Evolutionary conservation across 2,888 invertebrate species (phyloP).

Genomic region (Aphidoletes aphidimyza): DNA sequence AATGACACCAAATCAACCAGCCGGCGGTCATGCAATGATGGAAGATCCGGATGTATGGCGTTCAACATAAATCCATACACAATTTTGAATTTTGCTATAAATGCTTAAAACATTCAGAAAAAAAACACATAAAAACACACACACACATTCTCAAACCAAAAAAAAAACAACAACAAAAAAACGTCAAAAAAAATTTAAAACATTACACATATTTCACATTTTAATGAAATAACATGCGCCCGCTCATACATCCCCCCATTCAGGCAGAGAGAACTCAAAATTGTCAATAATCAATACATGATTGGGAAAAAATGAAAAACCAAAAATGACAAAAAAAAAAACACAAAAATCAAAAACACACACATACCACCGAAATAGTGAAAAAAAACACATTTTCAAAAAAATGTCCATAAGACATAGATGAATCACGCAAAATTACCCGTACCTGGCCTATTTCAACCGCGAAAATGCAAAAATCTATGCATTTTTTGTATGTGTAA

Average conservation of each 20-base stretch:
- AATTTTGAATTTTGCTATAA: conserved; percentile 4
- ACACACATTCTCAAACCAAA: background rate
- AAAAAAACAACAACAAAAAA: background rate
- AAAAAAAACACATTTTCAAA: background rate
- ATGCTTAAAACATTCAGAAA: background rate
- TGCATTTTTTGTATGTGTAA: background rate
- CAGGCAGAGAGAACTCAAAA: background rate
- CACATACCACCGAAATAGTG: background rate
- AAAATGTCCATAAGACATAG: background rate
- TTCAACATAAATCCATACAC: conserved; percentile 78
- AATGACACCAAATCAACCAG: conserved; percentile 74
- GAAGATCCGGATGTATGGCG: conserved; percentile 94
- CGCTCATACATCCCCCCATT: background rate
- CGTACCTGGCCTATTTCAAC: conserved; percentile 30
- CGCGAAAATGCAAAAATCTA: background rate
- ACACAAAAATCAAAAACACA: background rate
- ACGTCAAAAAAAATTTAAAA: background rate
- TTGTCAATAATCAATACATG: background rate
- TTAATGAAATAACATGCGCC: background rate
- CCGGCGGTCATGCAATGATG: conserved; percentile 77
- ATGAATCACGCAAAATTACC: background rate
- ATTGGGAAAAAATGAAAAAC: background rate
- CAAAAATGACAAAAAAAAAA: background rate
- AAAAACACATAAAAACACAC: conserved; percentile 25
- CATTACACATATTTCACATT: too few species aligned